A percentile compares a stretch with the other conserved stretches of the same genome.
These are phyloP conservation scores for Platichthys stellatus DNA, from an alignment of 2,113 vertebrate genomes.

Conservation along the genomic window DNA sequence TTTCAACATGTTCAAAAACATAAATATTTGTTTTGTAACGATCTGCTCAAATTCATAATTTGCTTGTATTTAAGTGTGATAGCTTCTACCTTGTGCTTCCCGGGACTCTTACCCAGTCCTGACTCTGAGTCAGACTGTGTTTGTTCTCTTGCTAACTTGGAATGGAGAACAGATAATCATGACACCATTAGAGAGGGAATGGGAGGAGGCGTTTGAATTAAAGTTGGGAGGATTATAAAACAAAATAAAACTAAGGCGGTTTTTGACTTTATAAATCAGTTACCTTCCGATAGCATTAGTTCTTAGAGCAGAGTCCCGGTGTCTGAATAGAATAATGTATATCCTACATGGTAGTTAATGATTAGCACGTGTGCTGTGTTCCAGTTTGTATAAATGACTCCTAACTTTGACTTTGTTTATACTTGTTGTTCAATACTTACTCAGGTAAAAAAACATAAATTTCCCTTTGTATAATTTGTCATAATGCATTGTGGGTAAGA, in stretches of 20 bases:
- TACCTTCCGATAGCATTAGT: background rate
- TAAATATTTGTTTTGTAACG: background rate
- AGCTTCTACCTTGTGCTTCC: too few relatives aligned
- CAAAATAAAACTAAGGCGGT: background rate
- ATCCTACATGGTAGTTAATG: background rate
- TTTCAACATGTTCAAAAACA: background rate
- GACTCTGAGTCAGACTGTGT: background rate
- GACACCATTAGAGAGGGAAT: background rate
- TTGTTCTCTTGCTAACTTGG: background rate
- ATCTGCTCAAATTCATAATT: background rate
- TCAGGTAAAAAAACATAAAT: background rate
- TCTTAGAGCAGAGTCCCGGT: background rate
- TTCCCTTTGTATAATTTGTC: background rate
- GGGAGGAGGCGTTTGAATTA: background rate
- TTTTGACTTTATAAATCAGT: background rate
- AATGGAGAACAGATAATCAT: background rate
- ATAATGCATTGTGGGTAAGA: background rate
- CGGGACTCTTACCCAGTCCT: background rate
- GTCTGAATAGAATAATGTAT: background rate
- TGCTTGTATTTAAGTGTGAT: background rate
- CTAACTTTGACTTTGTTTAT: too few relatives aligned
- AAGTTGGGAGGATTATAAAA: background rate
- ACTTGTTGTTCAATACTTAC: too few relatives aligned
- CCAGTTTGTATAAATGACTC: background rate
- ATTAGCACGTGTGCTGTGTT: background rate